These are phyloP conservation scores for Xiphophorus hellerii DNA, from an alignment of 2,113 vertebrate genomes.

Conservation along the genomic window DNA sequence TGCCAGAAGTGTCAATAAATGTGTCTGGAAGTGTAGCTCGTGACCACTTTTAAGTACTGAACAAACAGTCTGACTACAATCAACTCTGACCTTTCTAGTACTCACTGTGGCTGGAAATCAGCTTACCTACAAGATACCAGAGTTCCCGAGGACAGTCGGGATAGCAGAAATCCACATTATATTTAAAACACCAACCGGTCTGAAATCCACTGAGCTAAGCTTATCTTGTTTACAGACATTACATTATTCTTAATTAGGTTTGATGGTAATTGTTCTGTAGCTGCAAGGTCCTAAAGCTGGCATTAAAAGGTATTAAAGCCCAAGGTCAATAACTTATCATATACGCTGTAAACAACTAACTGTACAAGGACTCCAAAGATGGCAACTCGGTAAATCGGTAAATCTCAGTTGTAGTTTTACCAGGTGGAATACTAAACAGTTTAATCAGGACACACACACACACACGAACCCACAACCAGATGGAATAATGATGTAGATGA, in stretches of 20 bases:
- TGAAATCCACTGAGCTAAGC: background rate
- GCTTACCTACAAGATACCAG: no score
- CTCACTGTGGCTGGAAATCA: background rate
- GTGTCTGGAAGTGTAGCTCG: background rate
- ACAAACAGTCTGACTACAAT: background rate
- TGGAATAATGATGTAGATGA: slow-evolving; percentile 51
- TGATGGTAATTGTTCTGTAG: background rate
- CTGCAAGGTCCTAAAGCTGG: background rate
- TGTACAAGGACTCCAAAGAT: slow-evolving; percentile 12
- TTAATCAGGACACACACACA: slow-evolving; percentile 17
- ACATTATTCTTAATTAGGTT: background rate
- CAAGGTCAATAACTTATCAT: background rate
- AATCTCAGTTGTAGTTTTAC: slow-evolving; percentile 16
- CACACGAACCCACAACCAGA: slow-evolving; percentile 16
- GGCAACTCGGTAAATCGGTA: background rate
- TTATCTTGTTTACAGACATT: background rate
- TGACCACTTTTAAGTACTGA: background rate
- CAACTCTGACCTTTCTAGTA: background rate
- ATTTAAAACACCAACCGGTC: background rate
- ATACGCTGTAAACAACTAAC: background rate
- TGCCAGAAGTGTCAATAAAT: no score
- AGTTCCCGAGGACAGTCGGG: background rate
- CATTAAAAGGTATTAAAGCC: background rate
- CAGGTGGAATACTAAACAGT: slow-evolving; percentile 36
- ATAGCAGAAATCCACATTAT: background rate